These are phyloP conservation scores for Gobiocypris rarus DNA, from an alignment of 2,113 vertebrate species.

Conservation along the genomic window DNA sequence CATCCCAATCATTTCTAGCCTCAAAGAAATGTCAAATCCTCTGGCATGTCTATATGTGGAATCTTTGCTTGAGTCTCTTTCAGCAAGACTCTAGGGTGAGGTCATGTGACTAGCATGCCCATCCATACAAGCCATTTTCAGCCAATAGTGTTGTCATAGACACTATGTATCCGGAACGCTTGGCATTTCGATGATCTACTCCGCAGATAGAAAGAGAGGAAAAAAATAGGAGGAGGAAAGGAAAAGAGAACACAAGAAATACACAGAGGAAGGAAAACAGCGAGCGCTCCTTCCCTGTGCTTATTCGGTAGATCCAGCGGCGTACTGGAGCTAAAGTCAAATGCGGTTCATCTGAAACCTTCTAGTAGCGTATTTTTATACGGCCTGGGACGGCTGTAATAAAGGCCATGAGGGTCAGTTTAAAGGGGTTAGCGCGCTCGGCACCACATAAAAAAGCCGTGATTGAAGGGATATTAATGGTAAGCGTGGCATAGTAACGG, in stretches of 20 bases:
- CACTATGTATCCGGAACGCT: conserved; percentile 68
- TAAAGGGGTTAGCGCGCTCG: conserved; percentile 74
- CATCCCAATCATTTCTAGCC: conserved; percentile 31
- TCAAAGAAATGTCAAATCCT: conserved; percentile 56
- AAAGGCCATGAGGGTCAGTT: conserved; percentile 70
- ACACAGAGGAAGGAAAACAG: conserved; percentile 55
- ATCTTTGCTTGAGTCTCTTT: conserved; percentile 59
- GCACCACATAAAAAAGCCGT: conserved; percentile 70
- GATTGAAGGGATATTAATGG: conserved; percentile 81
- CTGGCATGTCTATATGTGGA: conserved; percentile 55
- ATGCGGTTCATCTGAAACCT: conserved; percentile 60
- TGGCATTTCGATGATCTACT: conserved; percentile 74
- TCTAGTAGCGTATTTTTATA: conserved; percentile 63
- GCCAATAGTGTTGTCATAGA: conserved; percentile 73
- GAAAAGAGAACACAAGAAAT: conserved; percentile 9
- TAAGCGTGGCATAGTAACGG: conserved; percentile 78
- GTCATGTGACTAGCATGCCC: conserved; percentile 72
- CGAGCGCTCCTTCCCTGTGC: conserved; percentile 66
- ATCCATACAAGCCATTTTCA: conserved; percentile 71
- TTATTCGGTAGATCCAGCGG: conserved; percentile 45
- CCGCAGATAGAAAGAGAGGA: conserved; percentile 59
- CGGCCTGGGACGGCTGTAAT: conserved; percentile 53
- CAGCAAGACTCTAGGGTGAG: conserved; percentile 64
- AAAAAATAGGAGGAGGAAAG: conserved; percentile 50
- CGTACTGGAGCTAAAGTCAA: too few relatives aligned